phyloP scores from a whole-genome alignment of 1,140 invertebrate species.

The Pogonomyrmex barbatus region DNA sequence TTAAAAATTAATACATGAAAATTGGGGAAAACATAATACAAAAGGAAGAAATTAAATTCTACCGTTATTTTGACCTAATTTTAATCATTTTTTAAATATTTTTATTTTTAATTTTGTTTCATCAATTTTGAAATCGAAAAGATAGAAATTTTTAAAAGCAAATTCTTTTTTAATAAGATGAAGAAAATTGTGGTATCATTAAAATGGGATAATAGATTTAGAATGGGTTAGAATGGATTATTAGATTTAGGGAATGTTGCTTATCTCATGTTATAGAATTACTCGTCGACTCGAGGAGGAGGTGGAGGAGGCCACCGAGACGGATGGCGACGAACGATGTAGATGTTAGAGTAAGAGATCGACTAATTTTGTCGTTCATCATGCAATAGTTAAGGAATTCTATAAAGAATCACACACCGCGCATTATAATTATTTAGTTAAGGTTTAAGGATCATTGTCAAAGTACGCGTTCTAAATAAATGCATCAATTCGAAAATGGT shows the following conservation, averaged over 20 bases:
- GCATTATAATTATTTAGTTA: conserved; percentile 33
- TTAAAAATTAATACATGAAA: not conserved
- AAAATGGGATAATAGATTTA: conserved; percentile 7
- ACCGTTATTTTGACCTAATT: not conserved
- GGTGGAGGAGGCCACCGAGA: conserved; percentile 25
- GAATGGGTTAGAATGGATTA: not conserved
- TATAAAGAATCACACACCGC: not conserved
- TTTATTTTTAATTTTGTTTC: not conserved
- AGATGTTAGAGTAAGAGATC: not conserved
- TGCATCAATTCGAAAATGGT: not conserved
- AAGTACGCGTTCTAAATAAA: conserved; percentile 40
- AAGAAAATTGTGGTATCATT: not conserved
- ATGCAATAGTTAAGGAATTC: conserved; percentile 21
- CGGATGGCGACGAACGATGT: conserved; percentile 42
- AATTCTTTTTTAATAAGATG: conserved; percentile 1
- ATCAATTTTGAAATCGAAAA: not conserved
- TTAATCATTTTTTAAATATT: not conserved
- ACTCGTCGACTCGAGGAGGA: conserved; percentile 32
- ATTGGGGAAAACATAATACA: not conserved
- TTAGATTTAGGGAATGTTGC: not conserved
- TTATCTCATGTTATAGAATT: conserved; percentile 44
- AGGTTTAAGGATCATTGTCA: conserved; percentile 30
- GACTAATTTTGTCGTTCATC: conserved; percentile 16
- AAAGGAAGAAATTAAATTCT: not conserved
- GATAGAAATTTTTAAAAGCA: not conserved